phyloP scores from a whole-genome alignment of 2,797 vertebrate species.

The Oreochromis mossambicus region DNA sequence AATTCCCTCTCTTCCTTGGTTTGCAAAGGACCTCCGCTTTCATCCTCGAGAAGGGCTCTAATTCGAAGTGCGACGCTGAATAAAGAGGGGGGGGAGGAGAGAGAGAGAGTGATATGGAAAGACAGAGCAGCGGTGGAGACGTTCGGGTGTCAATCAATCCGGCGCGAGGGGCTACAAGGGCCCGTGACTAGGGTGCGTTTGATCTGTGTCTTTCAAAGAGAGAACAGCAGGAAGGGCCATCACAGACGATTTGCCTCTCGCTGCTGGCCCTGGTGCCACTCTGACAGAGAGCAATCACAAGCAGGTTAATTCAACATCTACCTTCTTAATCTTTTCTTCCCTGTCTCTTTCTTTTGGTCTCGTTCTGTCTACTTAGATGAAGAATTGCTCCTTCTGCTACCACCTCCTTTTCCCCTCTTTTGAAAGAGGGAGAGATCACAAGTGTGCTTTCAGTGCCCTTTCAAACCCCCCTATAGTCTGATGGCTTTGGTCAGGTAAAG shows the following conservation, averaged over 20 bases:
- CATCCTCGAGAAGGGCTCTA: constrained; percentile 86
- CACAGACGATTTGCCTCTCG: constrained; percentile 79
- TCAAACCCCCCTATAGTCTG: constrained; percentile 37
- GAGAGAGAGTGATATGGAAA: constrained; percentile 56
- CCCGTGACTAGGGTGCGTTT: constrained; percentile 73
- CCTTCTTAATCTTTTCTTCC: constrained; percentile 73
- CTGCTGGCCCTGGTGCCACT: constrained; percentile 74
- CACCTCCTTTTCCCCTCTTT: constrained; percentile 35
- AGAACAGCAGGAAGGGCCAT: constrained; percentile 76
- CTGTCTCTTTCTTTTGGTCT: constrained; percentile 74
- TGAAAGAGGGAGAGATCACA: constrained; percentile 50
- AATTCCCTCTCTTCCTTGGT: constrained; percentile 71
- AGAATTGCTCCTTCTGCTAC: constrained; percentile 53
- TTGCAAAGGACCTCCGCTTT: constrained; percentile 84
- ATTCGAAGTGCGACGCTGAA: constrained; percentile 81
- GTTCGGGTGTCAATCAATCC: constrained; percentile 85
- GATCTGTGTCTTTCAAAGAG: constrained; percentile 82
- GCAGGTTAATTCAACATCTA: constrained; percentile 79
- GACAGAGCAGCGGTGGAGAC: constrained; percentile 55
- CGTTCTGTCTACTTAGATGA: constrained; percentile 77
- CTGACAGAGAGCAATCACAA: constrained; percentile 79
- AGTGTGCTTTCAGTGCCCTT: constrained; percentile 44
- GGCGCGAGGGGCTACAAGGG: constrained; percentile 61
- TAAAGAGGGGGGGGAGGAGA: constrained; percentile 59
- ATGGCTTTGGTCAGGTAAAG: constrained; percentile 11